A percentile compares a stretch with the other conserved stretches of the same genome.
phyloP scores from a whole-genome alignment of 2,113 vertebrate genomes.

The Melanocharis versteri region DNA sequence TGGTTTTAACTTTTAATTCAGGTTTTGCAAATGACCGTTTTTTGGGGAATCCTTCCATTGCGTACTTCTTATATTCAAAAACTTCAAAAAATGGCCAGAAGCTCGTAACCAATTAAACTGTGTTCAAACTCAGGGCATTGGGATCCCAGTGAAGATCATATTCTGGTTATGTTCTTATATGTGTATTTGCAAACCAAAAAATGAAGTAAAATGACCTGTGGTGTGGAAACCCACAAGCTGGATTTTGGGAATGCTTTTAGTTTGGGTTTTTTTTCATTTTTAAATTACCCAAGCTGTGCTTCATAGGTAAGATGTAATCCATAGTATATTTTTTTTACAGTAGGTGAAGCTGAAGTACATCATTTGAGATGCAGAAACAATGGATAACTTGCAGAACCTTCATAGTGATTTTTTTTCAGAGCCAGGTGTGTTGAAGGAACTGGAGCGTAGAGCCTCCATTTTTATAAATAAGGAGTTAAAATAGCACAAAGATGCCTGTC shows the following conservation, averaged over 20 bases:
- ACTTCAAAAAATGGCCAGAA: neutral
- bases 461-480: neutral
- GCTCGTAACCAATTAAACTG: neutral
- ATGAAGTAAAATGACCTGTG: neutral
- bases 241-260: neutral
- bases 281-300: neutral
- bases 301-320: neutral
- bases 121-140: neutral
- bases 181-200: neutral
- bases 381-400: neutral
- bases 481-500: neutral
- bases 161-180: neutral
- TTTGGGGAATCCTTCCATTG: neutral
- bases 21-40: neutral
- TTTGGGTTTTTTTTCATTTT: neutral
- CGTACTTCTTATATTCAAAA: neutral
- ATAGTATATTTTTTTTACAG: neutral
- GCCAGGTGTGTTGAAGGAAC: neutral
- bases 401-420: neutral
- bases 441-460: neutral
- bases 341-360: neutral
- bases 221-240: neutral
- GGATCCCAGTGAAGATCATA: neutral
- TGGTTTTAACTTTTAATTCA: neutral
- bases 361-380: neutral